Conservation (phyloP, 2,113 vertebrate genomes). For the Syngnathoides biaculeatus region DNA sequence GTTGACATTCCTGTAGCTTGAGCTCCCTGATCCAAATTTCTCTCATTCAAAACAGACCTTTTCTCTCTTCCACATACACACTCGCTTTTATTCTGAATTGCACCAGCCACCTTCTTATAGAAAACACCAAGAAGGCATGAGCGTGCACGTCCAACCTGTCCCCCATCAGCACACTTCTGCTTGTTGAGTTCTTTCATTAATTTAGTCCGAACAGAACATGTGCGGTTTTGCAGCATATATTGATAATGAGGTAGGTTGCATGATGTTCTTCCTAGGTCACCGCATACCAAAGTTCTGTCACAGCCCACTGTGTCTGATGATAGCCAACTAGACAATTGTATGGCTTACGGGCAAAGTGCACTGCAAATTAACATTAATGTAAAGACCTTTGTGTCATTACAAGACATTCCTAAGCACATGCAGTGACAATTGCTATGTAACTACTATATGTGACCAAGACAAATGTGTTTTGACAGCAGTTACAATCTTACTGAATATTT, state of each 20-base stretch:
- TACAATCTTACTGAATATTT: background rate
- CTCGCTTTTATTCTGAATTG: constrained; percentile 5
- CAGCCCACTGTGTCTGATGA: background rate
- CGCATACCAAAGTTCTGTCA: background rate
- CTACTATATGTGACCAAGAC: background rate
- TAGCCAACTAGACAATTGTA: background rate
- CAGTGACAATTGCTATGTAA: background rate
- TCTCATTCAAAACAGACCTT: constrained; percentile 56
- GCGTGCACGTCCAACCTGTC: constrained; percentile 8
- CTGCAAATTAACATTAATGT: background rate
- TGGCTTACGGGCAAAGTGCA: background rate
- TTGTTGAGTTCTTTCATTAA: constrained; percentile 9
- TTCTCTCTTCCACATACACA: constrained; percentile 9
- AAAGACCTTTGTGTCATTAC: background rate
- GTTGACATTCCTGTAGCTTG: constrained; percentile 67
- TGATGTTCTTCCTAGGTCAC: background rate
- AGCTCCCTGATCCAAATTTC: constrained; percentile 46
- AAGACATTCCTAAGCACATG: background rate
- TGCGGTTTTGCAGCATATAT: background rate
- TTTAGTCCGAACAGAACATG: background rate
- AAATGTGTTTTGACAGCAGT: background rate
- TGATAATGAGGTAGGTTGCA: constrained; percentile 8
- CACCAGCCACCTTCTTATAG: constrained; percentile 12
- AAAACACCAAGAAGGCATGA: constrained; percentile 27
- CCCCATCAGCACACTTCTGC: constrained; percentile 1